These are phyloP conservation scores for Lagenorhynchus albirostris DNA, from an alignment of 2,113 vertebrate species.

Conservation along the genomic window DNA sequence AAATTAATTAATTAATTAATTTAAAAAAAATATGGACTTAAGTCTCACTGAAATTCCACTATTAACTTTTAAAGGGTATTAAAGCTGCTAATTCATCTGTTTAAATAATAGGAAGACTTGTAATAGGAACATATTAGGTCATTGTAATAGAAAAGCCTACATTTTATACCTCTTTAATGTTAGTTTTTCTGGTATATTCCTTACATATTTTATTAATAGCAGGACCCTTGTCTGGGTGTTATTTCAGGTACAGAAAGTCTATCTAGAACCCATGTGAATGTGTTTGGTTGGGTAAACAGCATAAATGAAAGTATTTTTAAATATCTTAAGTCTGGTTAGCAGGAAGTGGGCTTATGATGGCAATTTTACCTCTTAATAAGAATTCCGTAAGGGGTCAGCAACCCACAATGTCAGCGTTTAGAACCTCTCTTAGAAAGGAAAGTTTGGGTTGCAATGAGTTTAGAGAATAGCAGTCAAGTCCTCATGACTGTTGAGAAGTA, in stretches of 20 bases:
- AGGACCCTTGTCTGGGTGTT: background rate
- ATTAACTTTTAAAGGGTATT: constrained; percentile 69
- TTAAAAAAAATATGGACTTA: constrained; percentile 56
- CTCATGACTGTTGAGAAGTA: background rate
- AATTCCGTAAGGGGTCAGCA: background rate
- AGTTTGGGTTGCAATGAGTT: background rate
- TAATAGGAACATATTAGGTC: constrained; percentile 69
- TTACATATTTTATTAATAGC: constrained; percentile 22
- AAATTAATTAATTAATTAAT: too few species aligned
- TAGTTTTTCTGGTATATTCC: constrained; percentile 43
- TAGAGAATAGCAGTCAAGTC: background rate
- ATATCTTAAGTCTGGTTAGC: background rate
- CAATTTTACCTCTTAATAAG: background rate
- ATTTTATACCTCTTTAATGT: constrained; percentile 54
- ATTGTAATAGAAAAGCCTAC: constrained; percentile 56
- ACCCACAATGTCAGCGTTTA: background rate
- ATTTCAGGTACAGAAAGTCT: constrained; percentile 39
- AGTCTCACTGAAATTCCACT: constrained; percentile 65
- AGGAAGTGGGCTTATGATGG: background rate
- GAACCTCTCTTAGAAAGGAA: background rate
- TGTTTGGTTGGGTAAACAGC: background rate
- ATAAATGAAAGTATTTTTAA: constrained; percentile 28
- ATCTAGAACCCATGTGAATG: background rate
- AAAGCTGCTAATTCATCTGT: constrained; percentile 72
- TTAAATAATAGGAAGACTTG: constrained; percentile 73